These are phyloP conservation scores for Menidia beryllina DNA, from an alignment of 2,113 vertebrate species.

Conservation along the genomic window DNA sequence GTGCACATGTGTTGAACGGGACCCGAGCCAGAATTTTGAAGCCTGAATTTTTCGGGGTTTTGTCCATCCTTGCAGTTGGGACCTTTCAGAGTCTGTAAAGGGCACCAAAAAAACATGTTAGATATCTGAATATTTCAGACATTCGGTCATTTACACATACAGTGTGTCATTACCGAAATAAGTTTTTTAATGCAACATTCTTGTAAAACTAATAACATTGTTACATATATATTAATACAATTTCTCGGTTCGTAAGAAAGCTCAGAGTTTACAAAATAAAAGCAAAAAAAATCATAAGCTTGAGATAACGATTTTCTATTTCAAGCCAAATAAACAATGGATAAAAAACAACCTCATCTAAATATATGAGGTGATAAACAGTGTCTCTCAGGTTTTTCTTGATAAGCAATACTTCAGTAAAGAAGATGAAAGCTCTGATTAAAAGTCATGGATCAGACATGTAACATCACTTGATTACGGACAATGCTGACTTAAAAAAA, in stretches of 20 bases:
- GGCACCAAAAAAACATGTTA: constrained; percentile 10
- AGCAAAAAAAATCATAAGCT: too few relatives aligned
- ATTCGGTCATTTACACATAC: neutral
- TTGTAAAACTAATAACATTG: neutral
- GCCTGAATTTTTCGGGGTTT: neutral
- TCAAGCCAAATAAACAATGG: too few relatives aligned
- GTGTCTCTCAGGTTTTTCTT: constrained; percentile 11
- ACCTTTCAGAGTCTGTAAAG: constrained; percentile 1
- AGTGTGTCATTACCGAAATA: neutral
- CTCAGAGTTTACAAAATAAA: neutral
- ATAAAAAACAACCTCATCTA: neutral
- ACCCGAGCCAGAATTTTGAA: constrained; percentile 43
- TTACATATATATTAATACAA: neutral
- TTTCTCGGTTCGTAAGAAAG: neutral
- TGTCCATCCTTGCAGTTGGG: constrained; percentile 11
- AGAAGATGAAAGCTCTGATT: neutral
- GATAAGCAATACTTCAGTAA: neutral
- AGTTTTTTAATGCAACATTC: neutral
- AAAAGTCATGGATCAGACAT: neutral
- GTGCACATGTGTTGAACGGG: constrained; percentile 10
- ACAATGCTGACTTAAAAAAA: too few relatives aligned
- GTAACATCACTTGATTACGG: neutral
- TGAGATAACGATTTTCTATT: too few relatives aligned
- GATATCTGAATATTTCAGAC: neutral
- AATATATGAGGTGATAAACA: neutral